Percentiles rank a stretch among this genome's conserved stretches.
These are phyloP conservation scores for Masnerella sp. DNA, from an alignment of 2,888 invertebrate species.

Conservation along the genomic window DNA sequence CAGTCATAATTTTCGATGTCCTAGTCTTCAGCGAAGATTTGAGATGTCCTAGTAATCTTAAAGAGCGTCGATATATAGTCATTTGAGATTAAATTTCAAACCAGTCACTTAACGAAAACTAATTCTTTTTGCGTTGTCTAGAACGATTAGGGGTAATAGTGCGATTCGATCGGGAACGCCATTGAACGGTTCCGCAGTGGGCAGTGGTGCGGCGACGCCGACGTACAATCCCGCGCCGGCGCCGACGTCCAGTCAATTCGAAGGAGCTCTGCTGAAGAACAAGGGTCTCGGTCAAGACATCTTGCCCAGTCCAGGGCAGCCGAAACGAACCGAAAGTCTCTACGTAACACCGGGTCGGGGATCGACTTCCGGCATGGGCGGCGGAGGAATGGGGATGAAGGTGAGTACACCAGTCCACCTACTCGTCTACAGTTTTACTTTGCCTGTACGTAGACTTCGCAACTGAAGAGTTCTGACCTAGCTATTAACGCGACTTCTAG, in stretches of 20 bases:
- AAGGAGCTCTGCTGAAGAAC: constrained; percentile 89
- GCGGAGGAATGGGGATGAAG: constrained; percentile 65
- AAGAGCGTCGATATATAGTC: no score
- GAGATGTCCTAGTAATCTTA: no score
- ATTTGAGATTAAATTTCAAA: no score
- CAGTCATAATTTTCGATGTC: no score
- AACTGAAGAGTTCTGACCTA: constrained; percentile 26
- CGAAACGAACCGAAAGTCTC: constrained; percentile 94
- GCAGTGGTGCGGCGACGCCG: constrained; percentile 80
- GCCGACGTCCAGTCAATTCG: constrained; percentile 82
- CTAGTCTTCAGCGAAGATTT: no score
- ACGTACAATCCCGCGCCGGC: constrained; percentile 77
- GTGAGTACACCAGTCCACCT: constrained; percentile 64
- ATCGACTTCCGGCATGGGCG: constrained; percentile 72
- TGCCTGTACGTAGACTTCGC: constrained; percentile 22
- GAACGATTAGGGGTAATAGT: constrained; percentile 80
- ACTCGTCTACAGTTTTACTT: constrained; percentile 33
- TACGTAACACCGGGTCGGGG: constrained; percentile 82
- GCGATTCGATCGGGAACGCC: constrained; percentile 74
- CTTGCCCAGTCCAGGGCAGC: constrained; percentile 91
- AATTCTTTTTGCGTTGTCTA: no score
- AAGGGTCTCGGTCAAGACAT: constrained; percentile 92
- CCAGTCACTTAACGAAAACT: no score
- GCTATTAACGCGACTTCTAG: constrained; percentile 13
- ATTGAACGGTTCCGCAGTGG: constrained; percentile 75